Conservation (phyloP, 2,888 invertebrate species). For the Pogonocherus hispidulus region DNA sequence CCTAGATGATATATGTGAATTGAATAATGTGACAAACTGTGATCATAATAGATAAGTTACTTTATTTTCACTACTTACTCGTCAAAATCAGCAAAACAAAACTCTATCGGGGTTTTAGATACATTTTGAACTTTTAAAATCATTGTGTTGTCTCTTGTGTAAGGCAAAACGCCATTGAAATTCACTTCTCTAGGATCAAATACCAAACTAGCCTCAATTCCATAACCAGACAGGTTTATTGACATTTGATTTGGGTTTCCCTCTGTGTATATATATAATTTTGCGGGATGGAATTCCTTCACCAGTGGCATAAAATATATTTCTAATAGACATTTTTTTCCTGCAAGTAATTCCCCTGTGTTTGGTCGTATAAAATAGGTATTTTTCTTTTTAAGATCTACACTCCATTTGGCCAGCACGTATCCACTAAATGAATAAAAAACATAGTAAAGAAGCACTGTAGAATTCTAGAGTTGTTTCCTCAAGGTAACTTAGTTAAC, state of each 20-base stretch:
- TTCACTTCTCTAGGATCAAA: constrained; percentile 70
- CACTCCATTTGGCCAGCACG: constrained; percentile 73
- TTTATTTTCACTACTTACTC: constrained; percentile 67
- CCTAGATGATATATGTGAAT: no score
- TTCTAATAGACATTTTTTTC: constrained; percentile 70
- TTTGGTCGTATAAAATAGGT: constrained; percentile 61
- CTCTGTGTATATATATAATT: constrained; percentile 67
- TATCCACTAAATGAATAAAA: constrained; percentile 70
- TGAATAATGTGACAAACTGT: no score
- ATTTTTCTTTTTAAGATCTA: constrained; percentile 56
- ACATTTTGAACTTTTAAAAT: constrained; percentile 76
- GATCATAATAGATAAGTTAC: no score
- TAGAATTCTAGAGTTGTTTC: no score
- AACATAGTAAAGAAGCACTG: no score
- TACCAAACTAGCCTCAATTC: constrained; percentile 71
- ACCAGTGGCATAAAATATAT: constrained; percentile 73
- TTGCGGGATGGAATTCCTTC: constrained; percentile 66
- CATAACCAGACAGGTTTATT: constrained; percentile 71
- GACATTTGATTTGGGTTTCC: constrained; percentile 70
- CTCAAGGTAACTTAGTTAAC: no score
- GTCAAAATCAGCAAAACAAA: constrained; percentile 79
- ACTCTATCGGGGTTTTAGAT: constrained; percentile 77
- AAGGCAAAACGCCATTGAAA: constrained; percentile 77
- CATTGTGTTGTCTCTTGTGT: constrained; percentile 72
- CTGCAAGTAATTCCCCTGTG: constrained; percentile 70